These are phyloP conservation scores for Platerodrilus igneus DNA, from an alignment of 2,888 invertebrate species.

Conservation along the genomic window DNA sequence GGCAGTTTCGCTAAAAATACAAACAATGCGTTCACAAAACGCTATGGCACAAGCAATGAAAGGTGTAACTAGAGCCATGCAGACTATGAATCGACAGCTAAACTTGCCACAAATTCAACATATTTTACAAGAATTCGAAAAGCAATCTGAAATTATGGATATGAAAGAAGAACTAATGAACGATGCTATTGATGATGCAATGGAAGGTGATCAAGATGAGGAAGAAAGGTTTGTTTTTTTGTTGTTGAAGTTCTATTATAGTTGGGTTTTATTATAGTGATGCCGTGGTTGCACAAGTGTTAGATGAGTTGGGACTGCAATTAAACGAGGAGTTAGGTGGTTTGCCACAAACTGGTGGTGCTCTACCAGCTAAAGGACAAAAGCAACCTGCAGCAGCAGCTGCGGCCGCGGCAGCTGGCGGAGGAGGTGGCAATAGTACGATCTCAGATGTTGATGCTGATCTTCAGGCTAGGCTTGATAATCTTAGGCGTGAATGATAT, in stretches of 20 bases:
- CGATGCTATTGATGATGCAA: conserved; percentile 98
- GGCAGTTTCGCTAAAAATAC: conserved; percentile 94
- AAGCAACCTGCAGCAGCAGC: conserved; percentile 61
- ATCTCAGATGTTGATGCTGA: conserved; percentile 92
- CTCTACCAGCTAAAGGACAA: conserved; percentile 53
- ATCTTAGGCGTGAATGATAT: conserved; percentile 79
- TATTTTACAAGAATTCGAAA: conserved; percentile 96
- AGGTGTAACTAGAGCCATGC: conserved; percentile 97
- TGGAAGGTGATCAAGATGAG: conserved; percentile 97
- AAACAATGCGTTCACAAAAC: conserved; percentile 95
- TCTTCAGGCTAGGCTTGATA: conserved; percentile 93
- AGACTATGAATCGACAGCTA: conserved; percentile 93
- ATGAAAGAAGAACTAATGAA: conserved; percentile 99
- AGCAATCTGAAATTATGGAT: conserved; percentile 99
- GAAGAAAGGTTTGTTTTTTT: conserved; percentile 75
- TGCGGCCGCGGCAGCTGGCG: conserved; percentile 46
- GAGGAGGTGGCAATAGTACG: conserved; percentile 50
- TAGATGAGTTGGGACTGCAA: conserved; percentile 96
- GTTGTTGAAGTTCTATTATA: neutral
- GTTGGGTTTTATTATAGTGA: conserved; percentile 58
- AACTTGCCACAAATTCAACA: conserved; percentile 99
- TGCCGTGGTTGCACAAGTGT: conserved; percentile 90
- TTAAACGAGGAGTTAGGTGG: conserved; percentile 88
- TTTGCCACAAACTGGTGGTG: conserved; percentile 66
- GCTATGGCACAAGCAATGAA: conserved; percentile 99